A percentile compares a stretch with the other conserved stretches of the same genome.
Evolutionary conservation across 2,797 vertebrate species (phyloP).

Genomic region (Ficedula albicollis): DNA sequence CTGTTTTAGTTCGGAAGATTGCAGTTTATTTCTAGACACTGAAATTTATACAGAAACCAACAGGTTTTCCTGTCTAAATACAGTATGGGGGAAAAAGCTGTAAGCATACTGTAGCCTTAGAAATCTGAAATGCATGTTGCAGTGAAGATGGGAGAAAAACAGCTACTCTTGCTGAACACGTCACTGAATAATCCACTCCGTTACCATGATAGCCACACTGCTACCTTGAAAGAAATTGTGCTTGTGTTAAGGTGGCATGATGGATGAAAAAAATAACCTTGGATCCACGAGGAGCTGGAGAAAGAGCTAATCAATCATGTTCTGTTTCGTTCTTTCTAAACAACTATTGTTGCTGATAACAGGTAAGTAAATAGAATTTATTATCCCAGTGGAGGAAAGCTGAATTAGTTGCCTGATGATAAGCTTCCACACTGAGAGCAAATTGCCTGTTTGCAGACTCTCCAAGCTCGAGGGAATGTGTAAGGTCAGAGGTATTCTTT

Average conservation of each 20-base stretch:
- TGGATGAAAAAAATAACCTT: conserved; percentile 50
- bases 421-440: not conserved
- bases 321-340: conserved; percentile 16
- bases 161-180: not conserved
- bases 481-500: not conserved
- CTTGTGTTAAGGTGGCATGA: conserved; percentile 2
- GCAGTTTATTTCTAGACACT: conserved; percentile 44
- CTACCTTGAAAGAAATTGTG: conserved; percentile 20
- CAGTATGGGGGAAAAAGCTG: conserved; percentile 24
- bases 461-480: not conserved
- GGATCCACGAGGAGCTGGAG: conserved; percentile 5
- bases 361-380: conserved; percentile 54
- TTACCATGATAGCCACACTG: conserved; percentile 29
- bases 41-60: conserved; percentile 36
- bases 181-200: not conserved
- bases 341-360: conserved; percentile 46
- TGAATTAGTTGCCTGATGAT: conserved; percentile 47
- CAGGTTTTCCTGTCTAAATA: conserved; percentile 45
- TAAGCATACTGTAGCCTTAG: conserved; percentile 14
- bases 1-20: not conserved
- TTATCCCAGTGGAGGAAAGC: conserved; percentile 17
- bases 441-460: conserved; percentile 15
- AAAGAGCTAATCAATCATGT: conserved; percentile 43
- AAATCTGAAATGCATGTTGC: not conserved
- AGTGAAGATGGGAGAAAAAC: not conserved